Conservation (phyloP, 2,797 vertebrate species). For the Urophycis tenuis region DNA sequence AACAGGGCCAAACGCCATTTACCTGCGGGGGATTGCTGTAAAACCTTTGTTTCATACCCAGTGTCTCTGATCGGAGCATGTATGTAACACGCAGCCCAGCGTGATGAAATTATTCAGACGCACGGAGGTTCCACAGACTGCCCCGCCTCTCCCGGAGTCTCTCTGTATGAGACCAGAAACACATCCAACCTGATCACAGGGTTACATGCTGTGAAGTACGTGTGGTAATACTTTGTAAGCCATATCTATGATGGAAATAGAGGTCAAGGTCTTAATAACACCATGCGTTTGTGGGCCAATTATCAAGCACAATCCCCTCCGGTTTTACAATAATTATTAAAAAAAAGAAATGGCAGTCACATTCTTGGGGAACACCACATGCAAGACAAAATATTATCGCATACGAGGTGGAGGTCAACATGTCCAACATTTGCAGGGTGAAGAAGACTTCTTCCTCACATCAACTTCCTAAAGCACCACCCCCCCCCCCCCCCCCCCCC, state of each 20-base stretch:
- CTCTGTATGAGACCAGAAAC: conserved; percentile 44
- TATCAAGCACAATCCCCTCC: too few species aligned
- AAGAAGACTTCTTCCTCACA: conserved; percentile 49
- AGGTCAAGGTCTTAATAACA: too few species aligned
- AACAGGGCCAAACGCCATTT: background rate
- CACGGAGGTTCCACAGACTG: conserved; percentile 63
- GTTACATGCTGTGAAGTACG: too few species aligned
- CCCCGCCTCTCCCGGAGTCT: conserved; percentile 47
- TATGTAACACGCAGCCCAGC: conserved; percentile 53
- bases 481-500: too few species aligned
- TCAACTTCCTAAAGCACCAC: conserved; percentile 39
- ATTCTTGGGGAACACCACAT: too few species aligned
- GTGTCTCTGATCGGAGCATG: conserved; percentile 49
- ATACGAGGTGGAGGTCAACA: conserved; percentile 32
- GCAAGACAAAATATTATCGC: too few species aligned
- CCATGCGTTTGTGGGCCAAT: too few species aligned
- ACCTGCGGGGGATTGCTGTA: background rate
- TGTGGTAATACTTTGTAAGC: too few species aligned
- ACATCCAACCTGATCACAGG: too few species aligned
- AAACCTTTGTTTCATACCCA: conserved; percentile 34
- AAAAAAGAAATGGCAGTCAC: too few species aligned
- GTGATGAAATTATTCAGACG: conserved; percentile 66
- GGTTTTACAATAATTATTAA: too few species aligned
- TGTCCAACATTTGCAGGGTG: conserved; percentile 47
- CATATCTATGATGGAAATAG: too few species aligned